Conservation (phyloP, 2,888 invertebrate species). For the Euzetes globulus region DNA sequence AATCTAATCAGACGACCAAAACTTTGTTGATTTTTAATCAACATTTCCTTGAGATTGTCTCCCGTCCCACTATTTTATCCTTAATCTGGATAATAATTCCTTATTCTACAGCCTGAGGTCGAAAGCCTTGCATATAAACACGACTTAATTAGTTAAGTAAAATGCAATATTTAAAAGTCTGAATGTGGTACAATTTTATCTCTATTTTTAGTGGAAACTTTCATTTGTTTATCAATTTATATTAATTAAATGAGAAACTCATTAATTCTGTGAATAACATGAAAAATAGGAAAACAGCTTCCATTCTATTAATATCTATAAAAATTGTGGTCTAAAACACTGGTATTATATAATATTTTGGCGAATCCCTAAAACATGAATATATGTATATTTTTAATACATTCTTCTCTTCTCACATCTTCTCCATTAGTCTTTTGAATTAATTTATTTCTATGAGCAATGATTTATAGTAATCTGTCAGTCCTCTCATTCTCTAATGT, state of each 20-base stretch:
- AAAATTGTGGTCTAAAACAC: neutral
- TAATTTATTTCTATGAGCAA: neutral
- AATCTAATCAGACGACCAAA: no score
- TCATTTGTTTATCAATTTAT: neutral
- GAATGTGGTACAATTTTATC: no score
- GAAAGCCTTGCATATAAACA: no score
- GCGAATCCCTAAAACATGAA: neutral
- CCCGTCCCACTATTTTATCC: no score
- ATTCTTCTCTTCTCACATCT: neutral
- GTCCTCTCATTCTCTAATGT: conserved; percentile 37
- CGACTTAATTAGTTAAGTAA: no score
- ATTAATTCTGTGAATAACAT: neutral
- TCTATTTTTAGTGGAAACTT: neutral
- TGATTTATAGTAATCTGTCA: conserved; percentile 6
- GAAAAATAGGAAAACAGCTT: neutral
- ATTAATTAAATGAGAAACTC: neutral
- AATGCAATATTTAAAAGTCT: no score
- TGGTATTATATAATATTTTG: neutral
- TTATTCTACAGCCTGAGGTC: no score
- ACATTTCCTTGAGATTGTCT: no score
- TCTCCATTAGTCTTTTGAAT: conserved; percentile 7
- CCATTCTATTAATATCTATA: neutral
- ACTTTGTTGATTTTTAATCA: no score
- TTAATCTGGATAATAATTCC: no score
- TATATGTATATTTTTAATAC: no score